Base-by-base conservation (phyloP, 2,113 vertebrate species). In the Odocoileus virginianus region DNA sequence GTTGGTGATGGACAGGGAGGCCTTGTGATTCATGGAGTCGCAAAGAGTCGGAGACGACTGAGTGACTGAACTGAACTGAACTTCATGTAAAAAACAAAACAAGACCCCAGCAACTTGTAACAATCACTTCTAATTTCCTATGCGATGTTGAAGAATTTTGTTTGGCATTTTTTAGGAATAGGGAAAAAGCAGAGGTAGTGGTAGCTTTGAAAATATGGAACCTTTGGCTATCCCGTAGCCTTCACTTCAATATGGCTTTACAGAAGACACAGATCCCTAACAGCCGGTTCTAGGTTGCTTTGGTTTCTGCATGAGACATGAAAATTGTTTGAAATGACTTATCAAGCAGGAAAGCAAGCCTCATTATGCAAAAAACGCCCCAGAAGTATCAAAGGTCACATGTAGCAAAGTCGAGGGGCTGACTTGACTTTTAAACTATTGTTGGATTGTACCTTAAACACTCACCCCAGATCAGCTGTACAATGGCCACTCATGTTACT, bases 211-310 rank as follows among this genome's bases (percentile, higher is more conserved):
- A 94, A 96, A 97, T 57, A 95, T 79, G 92, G 95, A 98, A 94
- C 7, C 40, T 87, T 96, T 95, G 89, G 64, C 93, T 83, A 13
- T 45, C 27, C 97, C 2, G 50, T 10, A 84, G 94, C 83, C 92
- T 98, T 97, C 4, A 61, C 94, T 98, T 97, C 36, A 91, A 2
- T 99, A 99, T 98, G 98, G 98, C 99, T 99, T 99, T 97, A 50
- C 90, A 97, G 76, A 94, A 96, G 95, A 98, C 89, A 93, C 55
- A 64, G 84, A 55, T 84, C 95, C 93, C 78, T 89, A 79, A 47
- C 27, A 95, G 5, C 78, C 97, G 45, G 52, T 15, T 96, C 96
- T 95, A 90, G 30, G 47, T 89, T 85, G 96, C 97, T 98, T 99
- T 97, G 95, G 97, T 98, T 98, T 98, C 93, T 89, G 97, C 89